Evolutionary conservation across 2,888 invertebrate genomes (phyloP).

Genomic region (Watsonalla binaria): DNA sequence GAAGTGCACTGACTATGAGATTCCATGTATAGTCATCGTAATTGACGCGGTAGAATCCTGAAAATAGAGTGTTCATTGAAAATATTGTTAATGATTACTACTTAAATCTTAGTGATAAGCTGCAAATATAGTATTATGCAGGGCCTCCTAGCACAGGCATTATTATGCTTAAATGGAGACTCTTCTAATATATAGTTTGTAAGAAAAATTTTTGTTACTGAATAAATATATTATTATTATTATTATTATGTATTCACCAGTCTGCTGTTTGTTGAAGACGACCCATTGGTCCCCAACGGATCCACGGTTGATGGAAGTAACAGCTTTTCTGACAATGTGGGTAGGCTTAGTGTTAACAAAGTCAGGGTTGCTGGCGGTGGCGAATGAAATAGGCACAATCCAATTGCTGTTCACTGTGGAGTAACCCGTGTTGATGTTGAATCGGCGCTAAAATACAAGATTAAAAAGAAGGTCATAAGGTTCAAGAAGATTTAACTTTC

Average conservation of each 20-base stretch:
- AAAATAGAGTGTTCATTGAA: conserved; percentile 13
- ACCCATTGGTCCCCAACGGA: conserved; percentile 73
- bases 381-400: conserved; percentile 63
- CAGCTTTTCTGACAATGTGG: conserved; percentile 44
- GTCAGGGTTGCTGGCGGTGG: conserved; percentile 55
- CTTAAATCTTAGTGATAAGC: not conserved
- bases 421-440: conserved; percentile 62
- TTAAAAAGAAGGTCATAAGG: conserved; percentile 2
- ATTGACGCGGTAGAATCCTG: conserved; percentile 83
- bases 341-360: conserved; percentile 64
- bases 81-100: not conserved
- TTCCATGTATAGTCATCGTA: conserved; percentile 81
- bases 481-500: not conserved
- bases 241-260: conserved; percentile 51
- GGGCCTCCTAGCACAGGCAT: too few species aligned
- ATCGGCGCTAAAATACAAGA: conserved; percentile 60
- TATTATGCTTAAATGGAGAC: too few species aligned
- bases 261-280: conserved; percentile 79
- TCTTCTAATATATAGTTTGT: too few species aligned
- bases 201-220: too few species aligned
- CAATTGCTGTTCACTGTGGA: conserved; percentile 44
- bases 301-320: conserved; percentile 47
- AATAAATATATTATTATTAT: too few species aligned
- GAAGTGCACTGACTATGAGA: conserved; percentile 61
- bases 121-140: not conserved